Evolutionary conservation across 2,797 vertebrate species (phyloP), one percentile per base, ranked within the genome.

Genomic region (Danionella dracula): DNA sequence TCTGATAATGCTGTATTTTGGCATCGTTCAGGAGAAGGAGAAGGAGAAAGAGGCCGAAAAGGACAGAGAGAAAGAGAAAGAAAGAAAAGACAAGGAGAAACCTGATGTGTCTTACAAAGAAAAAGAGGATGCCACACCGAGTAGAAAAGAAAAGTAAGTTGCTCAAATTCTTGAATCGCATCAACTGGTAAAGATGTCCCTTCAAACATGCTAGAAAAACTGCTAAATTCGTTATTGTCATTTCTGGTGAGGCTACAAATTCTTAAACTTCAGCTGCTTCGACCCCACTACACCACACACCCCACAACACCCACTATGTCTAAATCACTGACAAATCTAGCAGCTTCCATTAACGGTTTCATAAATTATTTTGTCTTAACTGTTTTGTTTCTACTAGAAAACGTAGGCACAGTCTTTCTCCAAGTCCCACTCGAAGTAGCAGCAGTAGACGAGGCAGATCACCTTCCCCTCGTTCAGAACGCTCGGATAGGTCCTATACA

Each of bases 1-100:
- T 2, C 23, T 34, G 54, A 4, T 31, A n/a, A n/a, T 2, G 5
- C 29, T 10, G 6, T 57, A 23, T 48, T 11, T 59, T 44, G 7
- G 16, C 0, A 23, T 2, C 8, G 2, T 13, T 31, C 49, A 51
- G 1, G 15, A 35, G 42, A 4, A 98, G 95, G 95, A 99, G 78
- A 97, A 94, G 78, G 96, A 99, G 84, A 99, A 94, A 71, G 96
- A 98, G 77, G 83, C 92, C 70, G 96, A 98, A 78, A 90, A 88
- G 64, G 89, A 91, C 57, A 85, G 86, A 50, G 95, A 98, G 79
- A 94, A 95, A 79, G 95, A 99, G 67, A 97, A 96, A 73, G 91
- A 93, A 78, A 97, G 96, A 81, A 89, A 87, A 12, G 96, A 98
- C 31, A 90, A 90, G 63, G 88, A 90, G 4, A 90, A 89, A 50